Percentiles rank a stretch among this genome's conserved stretches.
phyloP scores from a whole-genome alignment of 2,888 invertebrate genomes.

The Agrotis exclamationis region DNA sequence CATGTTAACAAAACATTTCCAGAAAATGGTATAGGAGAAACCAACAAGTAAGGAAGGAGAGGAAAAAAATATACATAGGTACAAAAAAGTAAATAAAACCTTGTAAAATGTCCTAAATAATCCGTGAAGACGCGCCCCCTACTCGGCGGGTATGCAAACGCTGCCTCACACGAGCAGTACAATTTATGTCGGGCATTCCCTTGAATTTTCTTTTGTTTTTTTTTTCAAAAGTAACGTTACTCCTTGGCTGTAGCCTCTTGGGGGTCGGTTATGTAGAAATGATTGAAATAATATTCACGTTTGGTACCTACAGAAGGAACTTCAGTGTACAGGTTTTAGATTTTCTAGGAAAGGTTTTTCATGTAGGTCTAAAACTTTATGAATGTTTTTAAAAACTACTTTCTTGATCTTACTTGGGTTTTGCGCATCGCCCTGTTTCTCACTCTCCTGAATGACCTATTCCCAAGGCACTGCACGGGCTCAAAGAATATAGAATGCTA shows the following conservation, averaged over 20 bases:
- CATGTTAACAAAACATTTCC: too few relatives aligned
- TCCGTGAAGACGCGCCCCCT: conserved; percentile 63
- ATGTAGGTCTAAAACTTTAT: not conserved
- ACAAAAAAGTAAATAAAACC: not conserved
- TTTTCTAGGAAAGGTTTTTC: not conserved
- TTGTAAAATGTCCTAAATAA: conserved; percentile 12
- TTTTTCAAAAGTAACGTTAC: conserved; percentile 77
- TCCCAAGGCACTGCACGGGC: not conserved
- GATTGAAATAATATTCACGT: conserved; percentile 63
- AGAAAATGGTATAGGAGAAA: too few relatives aligned
- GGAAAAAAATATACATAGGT: too few relatives aligned
- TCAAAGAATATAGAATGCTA: not conserved
- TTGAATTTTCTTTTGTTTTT: conserved; percentile 89
- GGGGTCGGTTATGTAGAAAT: conserved; percentile 59
- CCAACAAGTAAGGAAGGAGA: not conserved
- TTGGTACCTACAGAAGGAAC: conserved; percentile 13
- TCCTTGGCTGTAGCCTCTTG: conserved; percentile 72
- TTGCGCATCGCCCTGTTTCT: not conserved
- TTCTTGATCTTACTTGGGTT: not conserved
- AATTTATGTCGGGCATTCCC: conserved; percentile 89
- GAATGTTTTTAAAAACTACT: not conserved
- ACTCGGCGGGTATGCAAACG: conserved; percentile 87
- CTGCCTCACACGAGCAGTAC: conserved; percentile 85
- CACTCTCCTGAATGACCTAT: too few relatives aligned
- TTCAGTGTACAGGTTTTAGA: conserved; percentile 12